Conservation (phyloP, 2,888 invertebrate genomes). For the Gymnoscelis rufifasciata region DNA sequence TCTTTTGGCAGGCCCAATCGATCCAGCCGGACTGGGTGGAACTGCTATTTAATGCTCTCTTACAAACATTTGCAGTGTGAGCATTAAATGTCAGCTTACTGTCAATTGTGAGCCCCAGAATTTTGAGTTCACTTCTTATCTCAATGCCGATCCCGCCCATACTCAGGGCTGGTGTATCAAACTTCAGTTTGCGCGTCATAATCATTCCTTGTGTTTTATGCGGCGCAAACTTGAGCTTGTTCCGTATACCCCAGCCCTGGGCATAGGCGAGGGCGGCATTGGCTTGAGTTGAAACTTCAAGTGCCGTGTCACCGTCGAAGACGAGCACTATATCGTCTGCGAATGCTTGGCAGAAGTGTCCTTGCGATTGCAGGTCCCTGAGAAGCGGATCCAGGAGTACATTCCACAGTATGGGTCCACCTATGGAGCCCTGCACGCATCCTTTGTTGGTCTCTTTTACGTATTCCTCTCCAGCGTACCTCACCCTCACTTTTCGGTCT, state of each 20-base stretch:
- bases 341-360: slow-evolving; percentile 17
- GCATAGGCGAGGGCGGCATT: slow-evolving; percentile 23
- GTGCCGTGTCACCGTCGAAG: slow-evolving; percentile 12
- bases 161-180: slow-evolving; percentile 3
- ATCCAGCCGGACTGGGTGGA: no score
- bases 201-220: background rate
- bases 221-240: slow-evolving; percentile 1
- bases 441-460: background rate
- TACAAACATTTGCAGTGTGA: slow-evolving; percentile 3
- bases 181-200: background rate
- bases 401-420: slow-evolving; percentile 20
- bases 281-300: slow-evolving; percentile 8
- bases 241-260: slow-evolving; percentile 3
- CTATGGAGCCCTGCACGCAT: slow-evolving; percentile 2
- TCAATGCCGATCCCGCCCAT: slow-evolving; percentile 1
- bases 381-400: slow-evolving; percentile 20
- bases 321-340: slow-evolving; percentile 15
- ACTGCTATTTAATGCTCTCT: slow-evolving; percentile 1
- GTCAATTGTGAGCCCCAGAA: slow-evolving; percentile 11
- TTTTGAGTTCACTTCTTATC: background rate
- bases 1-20: no score
- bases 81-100: slow-evolving; percentile 9
- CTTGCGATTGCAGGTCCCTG: background rate
- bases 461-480: slow-evolving; percentile 1
- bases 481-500: background rate